These are phyloP conservation scores for Theristicus caerulescens DNA, from an alignment of 2,113 vertebrate species.

Conservation along the genomic window DNA sequence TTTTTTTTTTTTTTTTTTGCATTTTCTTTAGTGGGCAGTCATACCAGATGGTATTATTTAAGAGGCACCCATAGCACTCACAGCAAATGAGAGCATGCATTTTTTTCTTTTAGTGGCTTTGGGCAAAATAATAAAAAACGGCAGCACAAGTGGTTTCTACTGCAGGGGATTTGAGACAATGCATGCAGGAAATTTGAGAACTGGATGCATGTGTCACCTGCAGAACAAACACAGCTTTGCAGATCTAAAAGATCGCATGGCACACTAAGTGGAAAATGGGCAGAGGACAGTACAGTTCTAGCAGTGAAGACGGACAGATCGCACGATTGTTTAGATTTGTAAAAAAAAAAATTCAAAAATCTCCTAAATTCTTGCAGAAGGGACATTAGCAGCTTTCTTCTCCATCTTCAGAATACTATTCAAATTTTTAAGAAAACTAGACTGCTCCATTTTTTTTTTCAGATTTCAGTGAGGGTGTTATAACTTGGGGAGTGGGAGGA, in stretches of 20 bases:
- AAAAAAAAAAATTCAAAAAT: background rate
- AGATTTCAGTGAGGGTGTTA: background rate
- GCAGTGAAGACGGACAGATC: background rate
- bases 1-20: background rate
- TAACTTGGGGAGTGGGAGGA: background rate
- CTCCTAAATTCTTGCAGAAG: background rate
- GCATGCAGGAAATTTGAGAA: background rate
- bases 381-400: background rate
- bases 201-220: background rate
- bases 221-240: background rate
- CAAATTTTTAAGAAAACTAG: background rate
- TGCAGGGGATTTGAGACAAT: background rate
- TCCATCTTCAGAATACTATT: background rate
- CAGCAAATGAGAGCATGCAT: background rate
- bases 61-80: background rate
- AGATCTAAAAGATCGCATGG: background rate
- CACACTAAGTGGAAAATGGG: background rate
- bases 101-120: background rate
- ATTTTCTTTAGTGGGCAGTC: background rate
- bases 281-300: background rate
- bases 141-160: background rate
- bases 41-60: background rate
- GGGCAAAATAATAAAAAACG: background rate
- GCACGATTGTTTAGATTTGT: background rate
- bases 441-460: background rate